Conservation (phyloP, 2,113 vertebrate species). For the Takifugu flavidus region DNA sequence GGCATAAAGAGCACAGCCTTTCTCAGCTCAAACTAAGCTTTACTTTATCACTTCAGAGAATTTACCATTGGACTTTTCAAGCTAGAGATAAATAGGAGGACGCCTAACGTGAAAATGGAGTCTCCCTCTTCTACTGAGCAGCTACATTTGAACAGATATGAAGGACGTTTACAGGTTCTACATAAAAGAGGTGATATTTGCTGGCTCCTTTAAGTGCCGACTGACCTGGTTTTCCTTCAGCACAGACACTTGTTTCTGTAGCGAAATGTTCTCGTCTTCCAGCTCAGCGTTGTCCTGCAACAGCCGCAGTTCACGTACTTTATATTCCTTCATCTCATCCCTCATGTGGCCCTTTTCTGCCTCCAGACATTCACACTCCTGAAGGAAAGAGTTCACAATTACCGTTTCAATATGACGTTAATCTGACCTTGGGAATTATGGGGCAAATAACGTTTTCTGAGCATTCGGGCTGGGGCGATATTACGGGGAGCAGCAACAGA, state of each 20-base stretch:
- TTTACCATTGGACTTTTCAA: too few relatives aligned
- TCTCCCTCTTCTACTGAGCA: too few relatives aligned
- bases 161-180: too few relatives aligned
- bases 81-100: too few relatives aligned
- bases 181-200: too few relatives aligned
- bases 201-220: background rate
- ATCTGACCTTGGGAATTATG: background rate
- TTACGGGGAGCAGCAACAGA: too few relatives aligned
- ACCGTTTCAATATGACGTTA: background rate
- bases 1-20: background rate
- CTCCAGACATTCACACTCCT: constrained; percentile 78
- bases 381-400: constrained; percentile 17
- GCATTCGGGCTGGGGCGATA: too few relatives aligned
- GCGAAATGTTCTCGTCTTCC: constrained; percentile 83
- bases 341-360: constrained; percentile 74
- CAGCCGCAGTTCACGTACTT: constrained; percentile 76
- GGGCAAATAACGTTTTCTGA: too few relatives aligned
- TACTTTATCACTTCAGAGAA: too few relatives aligned
- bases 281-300: constrained; percentile 80
- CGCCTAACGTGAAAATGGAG: too few relatives aligned
- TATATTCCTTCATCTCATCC: constrained; percentile 80
- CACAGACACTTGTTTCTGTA: constrained; percentile 82
- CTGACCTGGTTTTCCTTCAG: constrained; percentile 82
- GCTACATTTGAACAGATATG: too few relatives aligned
- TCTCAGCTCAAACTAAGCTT: too few relatives aligned